Conservation (phyloP, 2,113 vertebrate genomes). For the Epinephelus fuscoguttatus region DNA sequence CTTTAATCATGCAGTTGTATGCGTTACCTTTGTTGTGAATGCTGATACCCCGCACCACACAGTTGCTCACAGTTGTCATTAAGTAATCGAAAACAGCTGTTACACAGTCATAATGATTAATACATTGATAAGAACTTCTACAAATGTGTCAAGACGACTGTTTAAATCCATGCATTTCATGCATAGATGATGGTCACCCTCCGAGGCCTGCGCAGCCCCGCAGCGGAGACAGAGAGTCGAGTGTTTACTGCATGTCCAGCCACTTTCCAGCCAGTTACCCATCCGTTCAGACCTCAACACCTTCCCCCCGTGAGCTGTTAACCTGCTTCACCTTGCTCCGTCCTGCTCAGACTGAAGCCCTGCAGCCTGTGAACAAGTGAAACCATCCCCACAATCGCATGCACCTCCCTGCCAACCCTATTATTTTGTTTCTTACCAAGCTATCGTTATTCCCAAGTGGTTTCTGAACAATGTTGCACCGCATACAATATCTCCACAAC, state of each 20-base stretch:
- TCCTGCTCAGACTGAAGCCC: constrained; percentile 22
- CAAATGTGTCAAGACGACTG: constrained; percentile 76
- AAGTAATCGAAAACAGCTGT: constrained; percentile 67
- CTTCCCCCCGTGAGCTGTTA: constrained; percentile 23
- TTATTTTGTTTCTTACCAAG: constrained; percentile 20
- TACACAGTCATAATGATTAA: constrained; percentile 75
- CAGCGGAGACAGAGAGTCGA: constrained; percentile 41
- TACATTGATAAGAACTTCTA: constrained; percentile 77
- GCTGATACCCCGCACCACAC: constrained; percentile 47
- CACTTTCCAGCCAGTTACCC: constrained; percentile 29
- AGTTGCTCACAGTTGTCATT: constrained; percentile 79
- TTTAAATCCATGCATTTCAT: constrained; percentile 86
- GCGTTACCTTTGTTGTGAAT: constrained; percentile 45
- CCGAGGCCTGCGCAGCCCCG: constrained; percentile 38
- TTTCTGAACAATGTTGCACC: constrained; percentile 48
- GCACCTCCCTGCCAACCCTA: background rate
- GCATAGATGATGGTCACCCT: constrained; percentile 77
- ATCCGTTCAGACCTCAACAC: constrained; percentile 18
- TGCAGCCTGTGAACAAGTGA: constrained; percentile 25
- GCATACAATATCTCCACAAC: constrained; percentile 12
- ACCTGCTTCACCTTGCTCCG: constrained; percentile 26
- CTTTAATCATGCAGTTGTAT: constrained; percentile 67
- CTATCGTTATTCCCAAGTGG: constrained; percentile 44
- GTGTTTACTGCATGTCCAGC: constrained; percentile 48
- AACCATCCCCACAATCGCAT: constrained; percentile 32